phyloP scores from a whole-genome alignment of 1,140 invertebrate species.

The Drosophila biarmipes region DNA sequence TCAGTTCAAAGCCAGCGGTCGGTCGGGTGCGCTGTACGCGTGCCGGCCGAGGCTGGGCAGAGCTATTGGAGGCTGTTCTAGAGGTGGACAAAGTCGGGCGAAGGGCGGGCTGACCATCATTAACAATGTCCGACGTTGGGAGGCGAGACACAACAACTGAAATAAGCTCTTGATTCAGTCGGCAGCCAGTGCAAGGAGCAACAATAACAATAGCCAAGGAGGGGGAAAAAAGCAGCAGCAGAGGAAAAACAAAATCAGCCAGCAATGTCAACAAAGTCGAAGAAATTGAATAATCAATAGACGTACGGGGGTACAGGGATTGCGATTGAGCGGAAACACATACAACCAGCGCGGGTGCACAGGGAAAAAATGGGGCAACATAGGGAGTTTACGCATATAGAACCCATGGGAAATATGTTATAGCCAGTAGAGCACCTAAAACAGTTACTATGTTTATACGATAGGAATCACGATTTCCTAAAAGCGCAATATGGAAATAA shows the following conservation, averaged over 20 bases:
- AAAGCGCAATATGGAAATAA: no score
- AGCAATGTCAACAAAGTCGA: constrained; percentile 69
- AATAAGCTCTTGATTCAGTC: constrained; percentile 51
- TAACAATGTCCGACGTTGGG: constrained; percentile 25
- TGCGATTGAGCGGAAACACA: constrained; percentile 20
- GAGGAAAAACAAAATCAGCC: constrained; percentile 26
- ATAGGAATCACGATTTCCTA: no score
- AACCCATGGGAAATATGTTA: background rate
- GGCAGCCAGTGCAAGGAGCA: constrained; percentile 15
- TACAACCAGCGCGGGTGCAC: constrained; percentile 1
- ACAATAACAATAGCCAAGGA: constrained; percentile 23
- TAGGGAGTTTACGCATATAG: no score
- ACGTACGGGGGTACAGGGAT: background rate
- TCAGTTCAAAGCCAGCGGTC: no score
- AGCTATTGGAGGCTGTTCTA: no score
- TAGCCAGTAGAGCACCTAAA: no score
- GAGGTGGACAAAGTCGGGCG: no score
- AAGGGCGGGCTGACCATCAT: constrained; percentile 31
- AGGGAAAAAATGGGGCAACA: background rate
- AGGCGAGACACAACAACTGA: constrained; percentile 15
- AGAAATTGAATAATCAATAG: constrained; percentile 81
- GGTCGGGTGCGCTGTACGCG: no score
- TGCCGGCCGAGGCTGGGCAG: no score
- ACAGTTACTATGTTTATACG: no score
- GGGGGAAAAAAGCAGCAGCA: background rate